Conservation (phyloP, 2,888 invertebrate genomes). For the Xestia sexstrigata region DNA sequence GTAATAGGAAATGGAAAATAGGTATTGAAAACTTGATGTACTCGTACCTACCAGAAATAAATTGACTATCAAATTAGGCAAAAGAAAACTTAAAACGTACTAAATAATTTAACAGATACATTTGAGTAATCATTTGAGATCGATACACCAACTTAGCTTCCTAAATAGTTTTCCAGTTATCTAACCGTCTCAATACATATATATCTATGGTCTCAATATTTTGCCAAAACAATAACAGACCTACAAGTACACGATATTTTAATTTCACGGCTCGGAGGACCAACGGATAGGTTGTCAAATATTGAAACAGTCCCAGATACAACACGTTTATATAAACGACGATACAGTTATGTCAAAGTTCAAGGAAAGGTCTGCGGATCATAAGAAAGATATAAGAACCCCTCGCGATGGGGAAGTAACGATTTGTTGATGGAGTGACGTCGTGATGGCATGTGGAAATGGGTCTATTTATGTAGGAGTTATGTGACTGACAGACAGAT, state of each 20-base stretch:
- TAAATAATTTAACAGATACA: background rate
- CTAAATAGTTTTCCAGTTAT: background rate
- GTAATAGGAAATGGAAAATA: background rate
- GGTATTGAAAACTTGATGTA: slow-evolving; percentile 6
- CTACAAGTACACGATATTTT: background rate
- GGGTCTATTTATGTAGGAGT: background rate
- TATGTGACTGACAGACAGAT: background rate
- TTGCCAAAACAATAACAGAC: slow-evolving; percentile 8
- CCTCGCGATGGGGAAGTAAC: slow-evolving; percentile 5
- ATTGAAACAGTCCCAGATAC: background rate
- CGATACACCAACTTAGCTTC: background rate
- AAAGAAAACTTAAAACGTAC: background rate
- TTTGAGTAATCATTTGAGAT: background rate
- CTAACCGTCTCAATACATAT: background rate
- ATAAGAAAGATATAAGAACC: slow-evolving; percentile 13
- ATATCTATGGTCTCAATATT: too few relatives aligned
- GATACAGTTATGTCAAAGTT: slow-evolving; percentile 27
- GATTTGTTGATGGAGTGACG: slow-evolving; percentile 25
- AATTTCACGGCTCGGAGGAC: slow-evolving; percentile 34
- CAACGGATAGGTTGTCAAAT: slow-evolving; percentile 21
- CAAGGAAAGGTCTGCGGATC: slow-evolving; percentile 20
- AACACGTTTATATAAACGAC: slow-evolving; percentile 1
- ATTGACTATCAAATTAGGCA: background rate
- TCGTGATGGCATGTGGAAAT: background rate
- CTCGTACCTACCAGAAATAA: background rate